Evolutionary conservation across 2,113 vertebrate species (phyloP).

Genomic region (Gopherus flavomarginatus): DNA sequence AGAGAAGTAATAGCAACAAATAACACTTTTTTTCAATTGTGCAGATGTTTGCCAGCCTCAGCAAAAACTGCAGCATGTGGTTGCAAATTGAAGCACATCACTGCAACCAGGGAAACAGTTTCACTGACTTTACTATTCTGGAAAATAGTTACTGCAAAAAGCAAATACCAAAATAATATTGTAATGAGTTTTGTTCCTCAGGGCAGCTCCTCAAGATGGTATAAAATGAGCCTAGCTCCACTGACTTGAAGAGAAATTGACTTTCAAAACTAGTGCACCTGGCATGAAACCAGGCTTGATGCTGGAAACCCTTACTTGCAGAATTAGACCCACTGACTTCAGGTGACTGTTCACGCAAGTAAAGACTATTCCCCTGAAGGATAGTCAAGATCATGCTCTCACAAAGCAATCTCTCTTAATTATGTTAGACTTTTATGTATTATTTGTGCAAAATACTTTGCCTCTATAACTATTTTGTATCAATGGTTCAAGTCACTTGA

Average conservation of each 20-base stretch:
- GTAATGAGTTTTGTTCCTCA: slow-evolving; percentile 53
- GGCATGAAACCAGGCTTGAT: not conserved
- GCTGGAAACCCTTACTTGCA: not conserved
- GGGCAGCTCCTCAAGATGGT: not conserved
- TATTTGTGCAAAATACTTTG: not conserved
- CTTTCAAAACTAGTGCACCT: not conserved
- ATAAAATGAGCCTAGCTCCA: not conserved
- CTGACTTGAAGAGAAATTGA: not conserved
- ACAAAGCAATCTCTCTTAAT: not conserved
- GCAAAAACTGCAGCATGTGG: slow-evolving; percentile 36
- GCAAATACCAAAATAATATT: slow-evolving; percentile 61
- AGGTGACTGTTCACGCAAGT: not conserved
- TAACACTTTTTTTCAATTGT: not conserved
- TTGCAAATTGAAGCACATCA: slow-evolving; percentile 3
- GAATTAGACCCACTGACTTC: not conserved
- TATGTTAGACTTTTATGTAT: not conserved
- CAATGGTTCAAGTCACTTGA: not conserved
- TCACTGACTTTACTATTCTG: slow-evolving; percentile 33
- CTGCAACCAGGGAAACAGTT: slow-evolving; percentile 49
- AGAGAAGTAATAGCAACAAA: not conserved
- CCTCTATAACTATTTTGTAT: not conserved
- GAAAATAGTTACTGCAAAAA: slow-evolving; percentile 49
- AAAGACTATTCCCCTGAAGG: not conserved
- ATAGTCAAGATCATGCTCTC: not conserved
- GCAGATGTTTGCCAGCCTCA: slow-evolving; percentile 16